Conservation (phyloP, 2,888 invertebrate genomes). For the Platerodrilus igneus region DNA sequence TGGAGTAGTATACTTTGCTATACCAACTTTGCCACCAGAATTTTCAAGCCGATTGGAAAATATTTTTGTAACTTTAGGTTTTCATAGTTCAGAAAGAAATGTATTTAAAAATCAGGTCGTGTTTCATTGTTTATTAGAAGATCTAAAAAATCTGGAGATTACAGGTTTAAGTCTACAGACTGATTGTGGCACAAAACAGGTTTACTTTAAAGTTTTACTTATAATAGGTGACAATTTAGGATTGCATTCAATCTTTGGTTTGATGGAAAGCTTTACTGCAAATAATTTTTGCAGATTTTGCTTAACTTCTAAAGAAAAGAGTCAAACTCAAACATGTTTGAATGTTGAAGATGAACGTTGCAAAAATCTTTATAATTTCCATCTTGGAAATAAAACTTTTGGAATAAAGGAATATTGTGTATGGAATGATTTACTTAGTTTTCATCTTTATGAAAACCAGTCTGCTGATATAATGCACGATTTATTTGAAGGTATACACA, state of each 20-base stretch:
- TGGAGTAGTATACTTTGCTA: conserved; percentile 27
- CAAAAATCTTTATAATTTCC: conserved; percentile 11
- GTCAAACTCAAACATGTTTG: conserved; percentile 14
- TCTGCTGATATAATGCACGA: conserved; percentile 39
- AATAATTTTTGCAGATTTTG: conserved; percentile 27
- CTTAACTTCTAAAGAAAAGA: conserved; percentile 15
- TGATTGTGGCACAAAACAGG: too few species aligned
- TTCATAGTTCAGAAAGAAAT: conserved; percentile 22
- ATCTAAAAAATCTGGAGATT: too few species aligned
- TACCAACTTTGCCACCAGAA: conserved; percentile 23
- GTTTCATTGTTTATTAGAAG: too few species aligned
- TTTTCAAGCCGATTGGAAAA: conserved; percentile 23
- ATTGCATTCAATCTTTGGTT: conserved; percentile 20
- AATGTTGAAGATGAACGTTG: conserved; percentile 12
- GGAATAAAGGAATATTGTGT: conserved; percentile 31
- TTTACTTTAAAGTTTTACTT: conserved; percentile 13
- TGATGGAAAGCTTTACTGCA: too few species aligned
- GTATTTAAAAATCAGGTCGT: conserved; percentile 21
- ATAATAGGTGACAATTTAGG: conserved; percentile 21
- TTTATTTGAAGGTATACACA: conserved; percentile 30
- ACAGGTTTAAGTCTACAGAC: too few species aligned
- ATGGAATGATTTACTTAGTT: conserved; percentile 30
- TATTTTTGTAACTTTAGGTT: conserved; percentile 22
- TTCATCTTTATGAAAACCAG: conserved; percentile 34
- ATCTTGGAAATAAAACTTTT: conserved; percentile 15